phyloP scores from a whole-genome alignment of 2,888 invertebrate species.

The Phalangium opilio region DNA sequence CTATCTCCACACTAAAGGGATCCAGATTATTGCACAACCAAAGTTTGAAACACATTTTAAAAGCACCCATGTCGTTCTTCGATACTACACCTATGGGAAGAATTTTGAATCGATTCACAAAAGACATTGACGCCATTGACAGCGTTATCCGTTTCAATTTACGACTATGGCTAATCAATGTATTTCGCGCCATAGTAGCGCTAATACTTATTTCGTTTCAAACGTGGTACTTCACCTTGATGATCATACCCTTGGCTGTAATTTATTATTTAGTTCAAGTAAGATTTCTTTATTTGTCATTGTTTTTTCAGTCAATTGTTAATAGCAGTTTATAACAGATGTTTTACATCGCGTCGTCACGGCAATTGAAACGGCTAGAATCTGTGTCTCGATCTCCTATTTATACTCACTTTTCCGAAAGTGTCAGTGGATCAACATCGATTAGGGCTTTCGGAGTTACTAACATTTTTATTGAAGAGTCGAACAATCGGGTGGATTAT shows the following conservation, averaged over 20 bases:
- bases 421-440: constrained; percentile 34
- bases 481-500: constrained; percentile 35
- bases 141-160: constrained; percentile 1
- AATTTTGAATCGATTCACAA: constrained; percentile 20
- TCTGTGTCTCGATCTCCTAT: constrained; percentile 42
- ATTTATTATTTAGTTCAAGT: constrained; percentile 28
- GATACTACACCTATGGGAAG: constrained; percentile 22
- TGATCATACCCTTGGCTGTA: constrained; percentile 28
- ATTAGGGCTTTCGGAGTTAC: constrained; percentile 26
- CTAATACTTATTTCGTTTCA: constrained; percentile 24
- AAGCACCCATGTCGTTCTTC: constrained; percentile 31
- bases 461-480: constrained; percentile 33
- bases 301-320: not conserved
- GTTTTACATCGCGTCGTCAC: constrained; percentile 39
- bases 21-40: constrained; percentile 16
- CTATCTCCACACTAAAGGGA: not conserved
- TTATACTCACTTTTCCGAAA: constrained; percentile 41
- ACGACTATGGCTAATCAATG: not conserved
- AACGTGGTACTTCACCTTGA: constrained; percentile 27
- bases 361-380: constrained; percentile 40
- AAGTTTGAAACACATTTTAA: constrained; percentile 23
- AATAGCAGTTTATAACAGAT: too few species aligned
- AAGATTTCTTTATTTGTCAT: not conserved
- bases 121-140: too few species aligned
- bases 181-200: constrained; percentile 23